These are phyloP conservation scores for Oophaga pumilio DNA, from an alignment of 2,113 vertebrate species.

Conservation along the genomic window DNA sequence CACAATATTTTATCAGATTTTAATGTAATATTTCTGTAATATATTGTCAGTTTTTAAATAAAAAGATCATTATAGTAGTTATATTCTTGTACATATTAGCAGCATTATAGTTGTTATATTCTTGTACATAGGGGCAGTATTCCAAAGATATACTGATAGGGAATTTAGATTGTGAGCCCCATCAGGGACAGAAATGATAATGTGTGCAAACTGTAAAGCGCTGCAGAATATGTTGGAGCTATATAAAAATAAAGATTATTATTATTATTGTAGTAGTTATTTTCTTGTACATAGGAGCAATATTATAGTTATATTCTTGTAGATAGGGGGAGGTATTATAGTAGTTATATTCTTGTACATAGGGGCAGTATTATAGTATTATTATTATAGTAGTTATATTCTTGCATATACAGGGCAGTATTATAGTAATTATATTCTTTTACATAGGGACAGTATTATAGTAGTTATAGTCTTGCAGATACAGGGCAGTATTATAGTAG, in stretches of 20 bases:
- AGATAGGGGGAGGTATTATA: neutral
- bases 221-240: no score
- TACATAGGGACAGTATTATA: slow-evolving; percentile 1
- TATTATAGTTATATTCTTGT: slow-evolving; percentile 10
- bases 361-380: slow-evolving; percentile 9
- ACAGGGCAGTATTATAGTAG: neutral
- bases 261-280: neutral
- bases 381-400: slow-evolving; percentile 16
- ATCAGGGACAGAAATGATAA: no score
- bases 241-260: no score
- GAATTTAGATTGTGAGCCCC: no score
- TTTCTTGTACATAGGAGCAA: neutral
- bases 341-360: slow-evolving; percentile 5
- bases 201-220: no score
- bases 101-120: slow-evolving; percentile 13
- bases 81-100: neutral
- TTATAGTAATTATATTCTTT: slow-evolving; percentile 1
- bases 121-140: neutral
- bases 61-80: slow-evolving; percentile 13
- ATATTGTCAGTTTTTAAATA: no score
- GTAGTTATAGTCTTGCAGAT: neutral
- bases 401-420: neutral
- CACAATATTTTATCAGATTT: no score
- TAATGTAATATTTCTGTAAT: no score
- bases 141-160: no score